Base-by-base conservation (phyloP, 2,113 vertebrate species). In the Pygoscelis adeliae region DNA sequence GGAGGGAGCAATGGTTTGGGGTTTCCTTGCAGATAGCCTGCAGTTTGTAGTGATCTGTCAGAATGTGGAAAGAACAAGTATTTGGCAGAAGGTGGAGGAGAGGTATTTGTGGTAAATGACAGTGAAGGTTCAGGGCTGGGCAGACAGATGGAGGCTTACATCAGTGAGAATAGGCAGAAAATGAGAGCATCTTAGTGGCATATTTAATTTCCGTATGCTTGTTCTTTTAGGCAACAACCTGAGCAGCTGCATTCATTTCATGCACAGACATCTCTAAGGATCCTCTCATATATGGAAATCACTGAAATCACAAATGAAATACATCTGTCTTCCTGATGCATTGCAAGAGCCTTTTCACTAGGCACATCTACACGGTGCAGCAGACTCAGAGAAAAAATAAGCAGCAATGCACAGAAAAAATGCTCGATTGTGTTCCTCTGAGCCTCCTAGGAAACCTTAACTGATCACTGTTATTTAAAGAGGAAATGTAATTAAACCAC, bases 291-390 rank as follows among this genome's bases (percentile, higher is more conserved):
- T 30, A 83, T 47, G 70, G 73, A 95, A 96, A 94, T 92, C 40
- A 89, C 61, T 58, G 83, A 89, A 94, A 84, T 92, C 91, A 93
- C 83, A 91, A 87, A 95, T 91, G 44, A 96, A 96, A 91, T 88
- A 80, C 83, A 89, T 83, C 77, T 87, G 61, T 83, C 87, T 96
- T 87, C 87, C 84, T 61, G 53, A 79, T 77, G 81, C 49, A 83
- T 15, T 76, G 44, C 69, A 95, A 89, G 36, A 91, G 69, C 46
- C 32, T 93, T 87, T 92, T 72, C 70, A 76, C 44, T 53, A 87
- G 58, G 66, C 78, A 92, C 61, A 89, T 58, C 66, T 63, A 94
- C 61, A 69, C 52, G 49, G 21, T 47, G 36, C 80, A 91, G 52
- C 53, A 95, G 49, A 63, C 56, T 74, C 49, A 7, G 34, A 62